Conservation (phyloP, 2,888 invertebrate genomes). For the Eledone cirrhosa region DNA sequence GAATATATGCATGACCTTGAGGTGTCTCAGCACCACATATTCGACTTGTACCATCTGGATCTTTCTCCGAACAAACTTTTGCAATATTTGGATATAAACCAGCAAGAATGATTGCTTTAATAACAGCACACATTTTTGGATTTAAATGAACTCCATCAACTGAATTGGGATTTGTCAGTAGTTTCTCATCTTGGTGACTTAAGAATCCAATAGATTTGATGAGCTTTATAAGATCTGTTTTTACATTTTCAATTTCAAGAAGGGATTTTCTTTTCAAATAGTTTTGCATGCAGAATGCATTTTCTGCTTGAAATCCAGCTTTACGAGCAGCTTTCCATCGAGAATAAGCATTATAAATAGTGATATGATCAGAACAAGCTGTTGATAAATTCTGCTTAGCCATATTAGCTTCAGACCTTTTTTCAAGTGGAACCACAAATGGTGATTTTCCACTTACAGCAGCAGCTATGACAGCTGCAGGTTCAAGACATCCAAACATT, state of each 20-base stretch:
- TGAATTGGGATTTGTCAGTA: not conserved
- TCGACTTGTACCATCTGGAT: constrained; percentile 51
- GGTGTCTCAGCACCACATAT: constrained; percentile 56
- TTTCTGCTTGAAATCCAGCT: constrained; percentile 51
- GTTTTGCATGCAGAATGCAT: constrained; percentile 53
- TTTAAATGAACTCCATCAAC: constrained; percentile 41
- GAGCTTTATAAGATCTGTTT: constrained; percentile 57
- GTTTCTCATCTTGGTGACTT: constrained; percentile 5
- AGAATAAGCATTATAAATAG: constrained; percentile 54
- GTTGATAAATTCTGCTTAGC: constrained; percentile 53
- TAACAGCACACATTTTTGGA: constrained; percentile 46
- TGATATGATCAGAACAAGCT: constrained; percentile 61
- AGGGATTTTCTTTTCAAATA: constrained; percentile 59
- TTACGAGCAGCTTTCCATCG: constrained; percentile 57
- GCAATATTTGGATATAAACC: constrained; percentile 88
- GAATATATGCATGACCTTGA: constrained; percentile 56
- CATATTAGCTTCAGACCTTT: constrained; percentile 53
- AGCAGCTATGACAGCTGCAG: constrained; percentile 62
- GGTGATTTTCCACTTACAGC: constrained; percentile 64
- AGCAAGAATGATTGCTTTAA: constrained; percentile 80
- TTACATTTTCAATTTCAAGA: constrained; percentile 63
- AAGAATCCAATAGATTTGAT: constrained; percentile 55
- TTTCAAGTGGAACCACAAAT: constrained; percentile 59
- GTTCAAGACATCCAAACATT: constrained; percentile 62
- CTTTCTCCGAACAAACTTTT: constrained; percentile 44